Evolutionary conservation across 2,113 vertebrate genomes (phyloP).

Genomic region (Thunnus maccoyii): DNA sequence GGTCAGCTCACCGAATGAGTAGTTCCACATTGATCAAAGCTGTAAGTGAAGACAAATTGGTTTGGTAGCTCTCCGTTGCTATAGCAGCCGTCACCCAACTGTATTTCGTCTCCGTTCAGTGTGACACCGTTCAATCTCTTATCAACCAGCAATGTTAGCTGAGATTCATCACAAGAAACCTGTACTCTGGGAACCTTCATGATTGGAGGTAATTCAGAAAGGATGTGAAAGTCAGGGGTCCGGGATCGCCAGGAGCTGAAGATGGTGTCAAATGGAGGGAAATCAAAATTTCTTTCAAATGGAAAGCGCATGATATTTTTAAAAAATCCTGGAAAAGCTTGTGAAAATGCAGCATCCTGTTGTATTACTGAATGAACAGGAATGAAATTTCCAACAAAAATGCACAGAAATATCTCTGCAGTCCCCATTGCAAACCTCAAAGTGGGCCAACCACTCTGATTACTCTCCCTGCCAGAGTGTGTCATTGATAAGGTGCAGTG

Average conservation of each 20-base stretch:
- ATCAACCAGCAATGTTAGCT: slow-evolving; percentile 61
- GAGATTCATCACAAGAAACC: slow-evolving; percentile 67
- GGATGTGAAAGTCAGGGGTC: slow-evolving; percentile 29
- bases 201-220: slow-evolving; percentile 15
- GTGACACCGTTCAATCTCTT: slow-evolving; percentile 17
- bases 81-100: slow-evolving; percentile 68
- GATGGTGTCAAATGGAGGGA: slow-evolving; percentile 22
- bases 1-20: slow-evolving; percentile 46
- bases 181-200: slow-evolving; percentile 48
- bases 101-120: slow-evolving; percentile 38
- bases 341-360: neutral
- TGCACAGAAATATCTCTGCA: neutral
- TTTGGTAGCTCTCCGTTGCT: slow-evolving; percentile 60
- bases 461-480: accelerated
- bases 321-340: neutral
- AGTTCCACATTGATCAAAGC: slow-evolving; percentile 70
- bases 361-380: slow-evolving; percentile 8
- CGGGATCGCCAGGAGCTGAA: slow-evolving; percentile 56
- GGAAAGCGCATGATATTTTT: neutral
- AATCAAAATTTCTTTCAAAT: slow-evolving; percentile 21
- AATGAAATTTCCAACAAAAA: slow-evolving; percentile 26
- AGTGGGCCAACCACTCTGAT: neutral
- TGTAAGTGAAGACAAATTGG: slow-evolving; percentile 67
- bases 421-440: slow-evolving; percentile 47
- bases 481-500: slow-evolving; percentile 19